Evolutionary conservation across 2,888 invertebrate species (phyloP), one percentile per base, ranked within the genome.

Genomic region (Lepetodrilus schrolli): DNA sequence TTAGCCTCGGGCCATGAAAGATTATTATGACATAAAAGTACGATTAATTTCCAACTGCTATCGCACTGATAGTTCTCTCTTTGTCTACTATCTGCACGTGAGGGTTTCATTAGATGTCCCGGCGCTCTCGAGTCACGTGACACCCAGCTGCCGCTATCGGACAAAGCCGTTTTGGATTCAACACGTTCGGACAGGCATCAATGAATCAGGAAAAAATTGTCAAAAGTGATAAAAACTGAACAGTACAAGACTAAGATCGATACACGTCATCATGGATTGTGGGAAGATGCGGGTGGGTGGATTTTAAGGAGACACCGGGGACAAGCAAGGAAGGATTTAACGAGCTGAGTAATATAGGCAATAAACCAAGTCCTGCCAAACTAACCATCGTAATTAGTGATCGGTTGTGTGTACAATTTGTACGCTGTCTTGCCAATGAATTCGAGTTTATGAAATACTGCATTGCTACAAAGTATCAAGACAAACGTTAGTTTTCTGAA

Each of bases 1-100:
- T 58, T 58, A 30, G 58, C 58, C 30, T 34, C 30, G 34, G 34
- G 58, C 58, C 26, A n/a, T 30, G 30, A 23, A 58, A 58, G 30
- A 58, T 58, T 30, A 58, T 58, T 58, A 58, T 58, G 58, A 17
- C 58, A 58, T 58, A 58, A 58, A 58, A 58, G 58, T 58, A 58
- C 58, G 34, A 58, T 58, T 58, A 58, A 34, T 58, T 4, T 7
- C 58, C 30, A 26, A 17, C 30, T 30, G 58, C 26, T 30, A 58
- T 17, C 30, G 21, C 58, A 30, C 58, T 17, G 10, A 30, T 17
- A n/a, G n/a, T 4, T 17, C 23, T 17, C 30, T 10, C 58, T 58
- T 58, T 58, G 58, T 58, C 58, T 58, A 43, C 17, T 17, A 34
- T 17, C 30, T 30, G 30, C 58, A 58, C 58, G 58, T 58, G 58